Percentiles rank a stretch among this genome's conserved stretches.
Evolutionary conservation across 2,113 vertebrate species (phyloP).

Genomic region (Sigmodon hispidus): DNA sequence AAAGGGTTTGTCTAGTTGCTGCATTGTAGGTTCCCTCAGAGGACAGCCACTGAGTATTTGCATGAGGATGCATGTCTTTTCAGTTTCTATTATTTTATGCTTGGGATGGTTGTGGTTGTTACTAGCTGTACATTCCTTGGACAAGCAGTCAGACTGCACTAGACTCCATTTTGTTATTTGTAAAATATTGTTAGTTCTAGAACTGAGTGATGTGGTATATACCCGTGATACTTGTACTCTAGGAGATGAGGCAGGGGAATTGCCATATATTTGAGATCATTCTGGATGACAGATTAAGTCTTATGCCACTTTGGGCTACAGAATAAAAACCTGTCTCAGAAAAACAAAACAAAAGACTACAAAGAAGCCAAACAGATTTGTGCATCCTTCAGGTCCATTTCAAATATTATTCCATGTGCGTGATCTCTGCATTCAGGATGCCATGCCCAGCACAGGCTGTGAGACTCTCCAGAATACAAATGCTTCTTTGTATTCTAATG

Average conservation of each 20-base stretch:
- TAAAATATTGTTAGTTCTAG: neutral
- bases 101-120: neutral
- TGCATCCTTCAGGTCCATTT: neutral
- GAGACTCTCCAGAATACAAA: neutral
- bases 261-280: neutral
- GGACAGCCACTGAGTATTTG: neutral
- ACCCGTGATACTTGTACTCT: neutral
- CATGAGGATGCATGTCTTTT: neutral
- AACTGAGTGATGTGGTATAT: neutral
- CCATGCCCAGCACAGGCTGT: neutral
- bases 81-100: neutral
- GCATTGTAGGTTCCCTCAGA: too few species aligned
- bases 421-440: neutral
- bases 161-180: neutral
- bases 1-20: neutral
- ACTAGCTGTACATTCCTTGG: neutral
- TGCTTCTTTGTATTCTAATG: conserved; percentile 40
- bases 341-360: neutral
- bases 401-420: neutral
- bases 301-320: neutral
- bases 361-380: neutral
- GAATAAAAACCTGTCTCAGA: neutral
- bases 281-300: too few species aligned
- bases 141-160: neutral
- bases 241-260: too few species aligned